These are phyloP conservation scores for Paraescarpia echinospica DNA, from an alignment of 1,140 invertebrate genomes.

Conservation along the genomic window DNA sequence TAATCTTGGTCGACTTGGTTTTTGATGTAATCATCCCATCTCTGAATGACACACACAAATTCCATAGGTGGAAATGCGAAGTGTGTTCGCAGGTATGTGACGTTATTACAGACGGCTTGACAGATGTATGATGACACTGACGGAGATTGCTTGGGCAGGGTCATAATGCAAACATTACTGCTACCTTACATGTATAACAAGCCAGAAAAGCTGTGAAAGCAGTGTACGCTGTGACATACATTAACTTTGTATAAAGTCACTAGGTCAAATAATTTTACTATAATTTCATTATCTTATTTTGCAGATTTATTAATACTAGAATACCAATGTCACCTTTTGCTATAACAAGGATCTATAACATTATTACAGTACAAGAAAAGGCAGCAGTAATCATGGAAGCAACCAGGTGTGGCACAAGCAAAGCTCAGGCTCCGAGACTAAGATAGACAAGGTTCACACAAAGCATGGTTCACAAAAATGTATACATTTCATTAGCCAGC, in stretches of 20 bases:
- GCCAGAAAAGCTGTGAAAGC: too few species aligned
- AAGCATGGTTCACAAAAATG: background rate
- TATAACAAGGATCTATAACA: background rate
- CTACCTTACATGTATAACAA: too few species aligned
- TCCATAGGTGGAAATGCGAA: too few species aligned
- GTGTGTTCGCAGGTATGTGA: too few species aligned
- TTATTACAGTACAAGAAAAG: background rate
- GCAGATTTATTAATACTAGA: background rate
- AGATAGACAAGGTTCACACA: background rate
- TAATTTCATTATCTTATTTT: background rate
- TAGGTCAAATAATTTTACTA: background rate
- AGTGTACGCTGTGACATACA: background rate
- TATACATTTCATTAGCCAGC: too few species aligned
- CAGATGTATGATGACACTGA: too few species aligned
- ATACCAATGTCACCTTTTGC: background rate
- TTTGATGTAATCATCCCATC: too few species aligned
- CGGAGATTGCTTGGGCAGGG: too few species aligned
- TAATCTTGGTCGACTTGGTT: too few species aligned
- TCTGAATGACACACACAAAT: too few species aligned
- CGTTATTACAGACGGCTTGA: too few species aligned
- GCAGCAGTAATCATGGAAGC: background rate
- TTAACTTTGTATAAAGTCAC: background rate
- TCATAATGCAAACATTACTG: too few species aligned
- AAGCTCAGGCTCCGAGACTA: background rate
- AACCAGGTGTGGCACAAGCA: background rate